Evolutionary conservation across 2,797 vertebrate species (phyloP), one percentile per base, ranked within the genome.

Genomic region (Poecilia picta): DNA sequence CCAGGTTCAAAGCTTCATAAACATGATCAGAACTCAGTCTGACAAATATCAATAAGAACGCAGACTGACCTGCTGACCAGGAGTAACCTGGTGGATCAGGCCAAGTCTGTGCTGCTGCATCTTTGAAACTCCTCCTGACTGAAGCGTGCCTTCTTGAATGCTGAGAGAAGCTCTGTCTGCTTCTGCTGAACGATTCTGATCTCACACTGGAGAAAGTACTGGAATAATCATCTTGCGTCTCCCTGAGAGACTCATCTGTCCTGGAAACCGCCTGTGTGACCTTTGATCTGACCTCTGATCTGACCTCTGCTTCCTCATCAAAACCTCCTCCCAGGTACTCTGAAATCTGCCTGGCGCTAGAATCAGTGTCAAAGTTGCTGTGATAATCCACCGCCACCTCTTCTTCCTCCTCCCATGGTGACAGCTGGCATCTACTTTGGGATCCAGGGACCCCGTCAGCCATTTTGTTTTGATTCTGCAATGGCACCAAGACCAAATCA

Each of bases 41-140:
- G 59, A 23, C 36, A 66, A 66, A 39, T 25, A 18, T 23, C 20
- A 39, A 66, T 23, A 10, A 68, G 20, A 68, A 68, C 64, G 2
- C 20, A 12, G 64, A 93, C 94, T 79, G 8, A 99, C 98, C 94
- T 2, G 89, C 31, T 16, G 92, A 15, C 95, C 94, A 93, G 33
- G 74, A 79, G 70, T 72, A 89, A 43, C 87, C 4, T 3, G 90
- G 90, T 0, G 80, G 88, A 0, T 91, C 84, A 15, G 91, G 84
- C 2, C 85, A 89, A 0, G 98, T 98, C 95, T 98, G 97, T 5
- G 95, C 96, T 0, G 94, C 96, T 0, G 81, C 89, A 0, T 98
- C 97, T 82, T 83, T 97, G 18, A 95, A 76, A 0, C 23, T 4
- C 71, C 46, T 87, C n/a, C 75, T 45, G 20, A 20, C 1, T 20